Percentiles rank a stretch among this genome's conserved stretches.
These are phyloP conservation scores for Pseudomyrmex pallidus DNA, from an alignment of 1,140 invertebrate species.

Conservation along the genomic window DNA sequence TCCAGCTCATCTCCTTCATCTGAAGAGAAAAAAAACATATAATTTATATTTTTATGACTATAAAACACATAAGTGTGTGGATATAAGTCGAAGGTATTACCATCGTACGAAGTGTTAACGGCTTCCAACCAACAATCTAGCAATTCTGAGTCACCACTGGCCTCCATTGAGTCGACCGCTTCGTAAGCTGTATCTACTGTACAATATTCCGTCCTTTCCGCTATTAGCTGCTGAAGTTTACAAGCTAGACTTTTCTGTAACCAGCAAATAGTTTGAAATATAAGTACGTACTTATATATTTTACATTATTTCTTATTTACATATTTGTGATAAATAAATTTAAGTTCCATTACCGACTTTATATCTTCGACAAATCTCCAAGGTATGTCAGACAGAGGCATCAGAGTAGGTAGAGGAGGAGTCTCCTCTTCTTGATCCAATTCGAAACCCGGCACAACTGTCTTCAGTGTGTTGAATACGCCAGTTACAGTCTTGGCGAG, in stretches of 20 bases:
- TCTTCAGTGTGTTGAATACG: conserved; percentile 81
- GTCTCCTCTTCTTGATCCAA: conserved; percentile 81
- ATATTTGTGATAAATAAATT: background rate
- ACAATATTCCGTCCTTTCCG: conserved; percentile 80
- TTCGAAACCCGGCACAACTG: conserved; percentile 82
- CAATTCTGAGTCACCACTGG: conserved; percentile 77
- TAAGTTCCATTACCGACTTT: conserved; percentile 76
- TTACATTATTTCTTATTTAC: background rate
- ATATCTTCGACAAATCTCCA: conserved; percentile 82
- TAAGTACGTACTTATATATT: background rate
- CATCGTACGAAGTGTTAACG: conserved; percentile 78
- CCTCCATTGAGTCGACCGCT: conserved; percentile 80
- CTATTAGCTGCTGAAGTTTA: conserved; percentile 77
- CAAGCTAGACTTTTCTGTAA: conserved; percentile 72
- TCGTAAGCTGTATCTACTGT: conserved; percentile 82
- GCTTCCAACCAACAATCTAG: conserved; percentile 80
- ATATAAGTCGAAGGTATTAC: conserved; percentile 54
- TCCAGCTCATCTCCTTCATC: conserved; percentile 82
- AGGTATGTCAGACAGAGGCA: conserved; percentile 81
- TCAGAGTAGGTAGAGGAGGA: conserved; percentile 76
- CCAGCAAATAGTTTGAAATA: conserved; percentile 8
- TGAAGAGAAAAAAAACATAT: conserved; percentile 59
- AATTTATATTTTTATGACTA: background rate
- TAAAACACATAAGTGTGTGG: background rate
- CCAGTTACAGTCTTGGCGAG: conserved; percentile 82